A percentile compares a stretch with the other conserved stretches of the same genome.
These are phyloP conservation scores for Saimiri boliviensis DNA, from an alignment of 2,113 vertebrate genomes.

Conservation along the genomic window DNA sequence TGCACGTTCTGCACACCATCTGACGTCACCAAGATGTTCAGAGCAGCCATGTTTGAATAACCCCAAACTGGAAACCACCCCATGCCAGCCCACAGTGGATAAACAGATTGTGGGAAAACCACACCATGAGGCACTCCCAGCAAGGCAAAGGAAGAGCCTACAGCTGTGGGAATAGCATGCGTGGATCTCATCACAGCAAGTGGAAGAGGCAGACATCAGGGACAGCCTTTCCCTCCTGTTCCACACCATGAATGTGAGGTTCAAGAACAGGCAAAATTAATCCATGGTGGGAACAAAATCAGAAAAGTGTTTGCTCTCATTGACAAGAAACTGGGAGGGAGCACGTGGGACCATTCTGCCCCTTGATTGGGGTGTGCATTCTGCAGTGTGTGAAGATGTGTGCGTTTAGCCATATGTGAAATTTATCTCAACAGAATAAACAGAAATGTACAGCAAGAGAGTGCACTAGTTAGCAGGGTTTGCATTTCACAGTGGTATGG, in stretches of 20 bases:
- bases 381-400: no score
- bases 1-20: accelerated
- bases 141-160: accelerated
- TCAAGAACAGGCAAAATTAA: no score
- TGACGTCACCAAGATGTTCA: accelerated
- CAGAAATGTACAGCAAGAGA: background rate
- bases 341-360: accelerated
- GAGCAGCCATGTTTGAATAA: accelerated
- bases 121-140: accelerated
- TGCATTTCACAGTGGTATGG: background rate
- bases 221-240: accelerated
- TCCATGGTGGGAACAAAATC: background rate
- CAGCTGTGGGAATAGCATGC: accelerated
- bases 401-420: background rate
- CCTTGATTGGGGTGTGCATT: accelerated
- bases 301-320: background rate
- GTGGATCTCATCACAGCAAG: accelerated
- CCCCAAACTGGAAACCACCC: background rate
- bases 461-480: background rate
- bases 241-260: accelerated
- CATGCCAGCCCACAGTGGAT: accelerated
- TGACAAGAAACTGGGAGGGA: background rate
- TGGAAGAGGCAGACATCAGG: background rate
- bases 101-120: accelerated
- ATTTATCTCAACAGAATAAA: background rate